Base-by-base conservation (phyloP, 2,888 invertebrate species). In the Mythimna albipuncta region DNA sequence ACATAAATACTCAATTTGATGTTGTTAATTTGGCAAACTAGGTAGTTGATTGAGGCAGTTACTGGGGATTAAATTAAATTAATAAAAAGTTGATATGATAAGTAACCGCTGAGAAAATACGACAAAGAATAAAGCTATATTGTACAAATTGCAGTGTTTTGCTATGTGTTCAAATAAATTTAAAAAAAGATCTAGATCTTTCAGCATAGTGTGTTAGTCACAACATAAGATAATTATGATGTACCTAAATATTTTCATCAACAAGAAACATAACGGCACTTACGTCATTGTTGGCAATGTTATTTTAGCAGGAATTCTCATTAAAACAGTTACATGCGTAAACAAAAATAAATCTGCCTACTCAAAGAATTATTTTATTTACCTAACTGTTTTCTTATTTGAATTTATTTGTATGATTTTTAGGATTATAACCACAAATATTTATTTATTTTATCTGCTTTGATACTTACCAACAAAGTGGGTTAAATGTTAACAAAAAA, bases 401-500 rank as follows among this genome's bases (percentile, higher is more conserved):
- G 10, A 41, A 77, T 32, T 55, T 2, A 2, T 47, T n/a, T 64
- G 35, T n/a, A 21, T 13, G 7, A 67, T 50, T 32, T 2, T 6
- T 19, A 41, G 10, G 0, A 11, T n/a, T 6, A 6, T 11, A 0
- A 11, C 6, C 26, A 16, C 7, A n/a, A 26, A 52, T 26, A 52
- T 52, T 38, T 35, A 52, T 41, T 41, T 59, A 19, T 11, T 79
- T 72, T 32, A 47, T 32, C 2, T 72, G 47, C n/a, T 5, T 61
- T 59, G 0, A 10, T 63, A 72, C 81, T 83, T 80, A 82, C 85
- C 68, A 55, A 57, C 11, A 69, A 58, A 59, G 2, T 7, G 6
- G 35, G 35, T n/a, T n/a, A 26, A 52, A 64, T 59, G 47, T 55
- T 57, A 32, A 64, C 26, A 16, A 61, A 44, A 66, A 66, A 64